Conservation (phyloP, 2,797 vertebrate genomes). For the Heterohyrax brucei region DNA sequence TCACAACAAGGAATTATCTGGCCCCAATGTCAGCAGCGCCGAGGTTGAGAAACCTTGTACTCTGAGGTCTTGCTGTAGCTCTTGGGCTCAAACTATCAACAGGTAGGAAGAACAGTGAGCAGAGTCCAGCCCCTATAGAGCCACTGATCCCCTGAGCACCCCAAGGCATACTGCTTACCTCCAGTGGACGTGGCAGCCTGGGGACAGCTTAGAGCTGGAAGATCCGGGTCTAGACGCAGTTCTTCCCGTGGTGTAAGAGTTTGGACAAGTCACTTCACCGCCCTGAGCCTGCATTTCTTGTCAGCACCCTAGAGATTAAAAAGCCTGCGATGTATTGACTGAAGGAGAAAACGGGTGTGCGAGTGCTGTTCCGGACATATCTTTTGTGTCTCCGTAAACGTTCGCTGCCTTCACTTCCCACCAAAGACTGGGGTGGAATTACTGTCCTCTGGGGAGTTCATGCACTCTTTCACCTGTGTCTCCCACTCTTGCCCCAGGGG, state of each 20-base stretch:
- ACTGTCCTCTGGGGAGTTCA: neutral
- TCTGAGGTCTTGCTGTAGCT: neutral
- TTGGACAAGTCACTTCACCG: neutral
- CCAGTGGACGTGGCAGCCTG: neutral
- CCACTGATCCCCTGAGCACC: neutral
- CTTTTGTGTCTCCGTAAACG: neutral
- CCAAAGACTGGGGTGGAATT: neutral
- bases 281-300: neutral
- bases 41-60: fast-evolving
- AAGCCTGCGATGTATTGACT: neutral
- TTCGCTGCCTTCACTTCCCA: neutral
- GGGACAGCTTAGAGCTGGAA: neutral
- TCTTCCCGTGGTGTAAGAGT: neutral
- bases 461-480: neutral
- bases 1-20: too few relatives aligned
- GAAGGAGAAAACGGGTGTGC: neutral
- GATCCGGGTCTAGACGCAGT: neutral
- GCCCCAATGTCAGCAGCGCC: neutral
- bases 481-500: neutral
- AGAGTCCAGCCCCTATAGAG: neutral
- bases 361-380: neutral
- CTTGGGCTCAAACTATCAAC: neutral
- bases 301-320: neutral
- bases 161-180: neutral
- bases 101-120: neutral